Base-by-base conservation (phyloP, 2,113 vertebrate genomes). In the Hemicordylus capensis region DNA sequence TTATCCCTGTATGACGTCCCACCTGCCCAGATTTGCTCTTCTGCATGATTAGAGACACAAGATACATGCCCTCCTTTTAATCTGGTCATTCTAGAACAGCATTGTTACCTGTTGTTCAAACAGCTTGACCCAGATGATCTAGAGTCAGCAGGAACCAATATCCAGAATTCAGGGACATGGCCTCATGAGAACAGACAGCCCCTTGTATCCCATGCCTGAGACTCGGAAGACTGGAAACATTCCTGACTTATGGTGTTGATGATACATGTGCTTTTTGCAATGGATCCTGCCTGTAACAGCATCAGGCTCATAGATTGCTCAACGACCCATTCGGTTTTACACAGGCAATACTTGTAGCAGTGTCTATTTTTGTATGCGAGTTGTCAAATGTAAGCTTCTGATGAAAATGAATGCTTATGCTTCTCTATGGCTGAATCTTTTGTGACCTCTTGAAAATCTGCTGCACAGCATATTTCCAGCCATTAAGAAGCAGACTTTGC, bases 331-430 rank as follows among this genome's bases (percentile, higher is more conserved):
- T 87, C 89, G 48, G 73, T 90, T 90, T 42, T 56, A 82, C 70
- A 70, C 42, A 88, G 79, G 66, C 88, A 80, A 76, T 46, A 20
- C 12, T 64, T 89, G 69, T 85, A 88, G 81, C 31, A 24, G 48
- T 63, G 61, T 87, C 78, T 93, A 9, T 85, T 94, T 94, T 93
- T 90, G 63, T 81, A 80, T 63, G 84, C 84, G 42, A 73, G 66
- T 87, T 93, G 85, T 79, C 63, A 79, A 87, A 54, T 88, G 70
- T 84, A 75, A 77, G 72, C 81, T 87, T 89, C 76, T 83, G 26
- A 51, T 77, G 82, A 78, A 90, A 91, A 75, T 26, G 20, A 67
- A 64, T 15, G 0, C 61, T 75, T 91, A 70, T 92, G 86, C 66
- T 75, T 34, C 58, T 72, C 31, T 54, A 48, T 56, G 88, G 67